Conservation (phyloP, 2,797 vertebrate genomes). For the Rhinella marina region DNA sequence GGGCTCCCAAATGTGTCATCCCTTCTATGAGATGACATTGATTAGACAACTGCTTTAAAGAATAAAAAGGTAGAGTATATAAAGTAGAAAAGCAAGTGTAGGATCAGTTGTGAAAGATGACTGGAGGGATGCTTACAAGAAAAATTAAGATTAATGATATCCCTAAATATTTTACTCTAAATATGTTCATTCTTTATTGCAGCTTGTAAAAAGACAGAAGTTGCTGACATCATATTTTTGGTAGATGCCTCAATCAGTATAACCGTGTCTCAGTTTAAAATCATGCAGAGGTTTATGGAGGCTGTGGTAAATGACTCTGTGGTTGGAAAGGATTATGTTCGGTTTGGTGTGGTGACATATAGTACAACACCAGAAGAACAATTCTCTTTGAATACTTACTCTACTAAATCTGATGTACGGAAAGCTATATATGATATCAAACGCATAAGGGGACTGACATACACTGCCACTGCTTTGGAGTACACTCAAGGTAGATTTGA, state of each 20-base stretch:
- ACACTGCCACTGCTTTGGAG: conserved; percentile 75
- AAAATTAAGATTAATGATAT: not conserved
- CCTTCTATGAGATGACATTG: too few species aligned
- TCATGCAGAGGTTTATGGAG: conserved; percentile 77
- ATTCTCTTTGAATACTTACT: conserved; percentile 71
- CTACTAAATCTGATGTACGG: conserved; percentile 67
- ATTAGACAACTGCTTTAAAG: too few species aligned
- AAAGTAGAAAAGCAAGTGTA: not conserved
- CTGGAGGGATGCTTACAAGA: not conserved
- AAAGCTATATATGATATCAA: conserved; percentile 70
- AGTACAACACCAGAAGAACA: conserved; percentile 59
- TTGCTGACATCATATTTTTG: conserved; percentile 83
- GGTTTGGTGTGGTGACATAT: conserved; percentile 77
- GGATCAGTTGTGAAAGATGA: not conserved
- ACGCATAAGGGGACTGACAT: conserved; percentile 64
- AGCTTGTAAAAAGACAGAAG: conserved; percentile 77
- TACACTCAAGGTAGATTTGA: conserved; percentile 73
- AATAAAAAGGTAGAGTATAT: not conserved
- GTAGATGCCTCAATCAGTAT: conserved; percentile 77
- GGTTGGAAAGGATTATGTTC: conserved; percentile 73
- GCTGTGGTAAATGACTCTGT: conserved; percentile 76
- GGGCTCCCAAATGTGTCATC: too few species aligned
- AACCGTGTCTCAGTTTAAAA: conserved; percentile 66
- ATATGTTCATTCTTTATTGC: conserved; percentile 18
- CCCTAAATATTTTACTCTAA: not conserved